Evolutionary conservation across 1,140 invertebrate species (phyloP), one percentile per base, ranked within the genome.

Genomic region (Cheumatopsyche charites): DNA sequence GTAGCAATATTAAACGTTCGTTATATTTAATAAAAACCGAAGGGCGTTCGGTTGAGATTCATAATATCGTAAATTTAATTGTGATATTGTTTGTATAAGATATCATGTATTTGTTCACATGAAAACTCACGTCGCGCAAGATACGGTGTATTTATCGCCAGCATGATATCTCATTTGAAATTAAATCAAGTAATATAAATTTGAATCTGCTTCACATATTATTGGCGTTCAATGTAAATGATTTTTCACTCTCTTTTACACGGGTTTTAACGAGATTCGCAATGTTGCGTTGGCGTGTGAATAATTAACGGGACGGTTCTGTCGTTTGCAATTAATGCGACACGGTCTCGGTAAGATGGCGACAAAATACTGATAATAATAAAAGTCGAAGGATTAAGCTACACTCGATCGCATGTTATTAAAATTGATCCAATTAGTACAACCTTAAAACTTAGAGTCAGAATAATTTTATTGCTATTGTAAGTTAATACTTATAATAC

Each of bases 301-400:
- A 58, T 58, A 58, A 58, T 58, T 58, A 58, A 58, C 23, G 23
- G 12, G 55, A 23, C 55, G 55, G 23, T 25, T 58, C 55, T 17
- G 19, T 58, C 55, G 55, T 36, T 36, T 9, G 29, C 29, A 36
- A 36, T 36, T 36, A 36, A 36, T 36, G 29, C 29, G 29, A 36
- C 29, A 36, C 29, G 29, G 29, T 36, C 29, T 3, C 3, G 29
- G 29, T 36, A 36, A 36, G 29, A 36, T 9, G 29, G 29, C 29
- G 29, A 36, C 29, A 36, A 36, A 36, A 36, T 9, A 9, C 29
- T 9, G 29, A 36, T 36, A 36, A 36, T 36, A 36, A 36, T 36
- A 36, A 36, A 36, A 36, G 29, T 36, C 29, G 29, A 36, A 4
- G 29, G 9, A 36, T 9, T 4, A 36, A 36, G 29, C 9, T 9